Conservation (phyloP, 1,140 invertebrate genomes). For the Pteromalus puparum region DNA sequence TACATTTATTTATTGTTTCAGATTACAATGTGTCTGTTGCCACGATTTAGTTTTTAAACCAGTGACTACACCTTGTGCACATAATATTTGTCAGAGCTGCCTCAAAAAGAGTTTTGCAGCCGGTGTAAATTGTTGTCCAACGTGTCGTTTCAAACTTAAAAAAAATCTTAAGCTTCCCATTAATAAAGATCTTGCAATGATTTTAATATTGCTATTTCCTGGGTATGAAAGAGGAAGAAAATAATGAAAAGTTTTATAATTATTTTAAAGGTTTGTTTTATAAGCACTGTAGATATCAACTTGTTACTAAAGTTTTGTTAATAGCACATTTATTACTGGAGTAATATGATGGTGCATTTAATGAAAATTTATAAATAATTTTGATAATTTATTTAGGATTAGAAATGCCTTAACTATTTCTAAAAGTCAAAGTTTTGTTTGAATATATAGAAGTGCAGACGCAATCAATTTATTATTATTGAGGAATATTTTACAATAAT, state of each 20-base stretch:
- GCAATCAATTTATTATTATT: not conserved
- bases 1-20: conserved; percentile 60
- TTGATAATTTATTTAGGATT: not conserved
- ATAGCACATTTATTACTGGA: not conserved
- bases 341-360: conserved; percentile 10
- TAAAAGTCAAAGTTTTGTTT: not conserved
- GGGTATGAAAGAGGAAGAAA: conserved; percentile 79
- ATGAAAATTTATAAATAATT: not conserved
- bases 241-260: not conserved
- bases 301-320: not conserved
- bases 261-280: not conserved
- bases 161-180: conserved; percentile 75
- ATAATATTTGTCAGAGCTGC: conserved; percentile 86
- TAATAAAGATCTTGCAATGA: conserved; percentile 77
- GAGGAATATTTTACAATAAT: not conserved
- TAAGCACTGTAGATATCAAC: not conserved
- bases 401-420: not conserved
- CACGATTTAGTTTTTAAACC: conserved; percentile 85
- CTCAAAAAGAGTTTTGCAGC: conserved; percentile 82
- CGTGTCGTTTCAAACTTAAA: conserved; percentile 79
- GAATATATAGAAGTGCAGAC: not conserved
- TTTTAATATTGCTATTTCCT: conserved; percentile 78
- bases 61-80: conserved; percentile 84
- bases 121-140: conserved; percentile 81
- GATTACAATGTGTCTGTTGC: conserved; percentile 88